Conservation (phyloP, 2,113 vertebrate species). For the Naja naja region DNA sequence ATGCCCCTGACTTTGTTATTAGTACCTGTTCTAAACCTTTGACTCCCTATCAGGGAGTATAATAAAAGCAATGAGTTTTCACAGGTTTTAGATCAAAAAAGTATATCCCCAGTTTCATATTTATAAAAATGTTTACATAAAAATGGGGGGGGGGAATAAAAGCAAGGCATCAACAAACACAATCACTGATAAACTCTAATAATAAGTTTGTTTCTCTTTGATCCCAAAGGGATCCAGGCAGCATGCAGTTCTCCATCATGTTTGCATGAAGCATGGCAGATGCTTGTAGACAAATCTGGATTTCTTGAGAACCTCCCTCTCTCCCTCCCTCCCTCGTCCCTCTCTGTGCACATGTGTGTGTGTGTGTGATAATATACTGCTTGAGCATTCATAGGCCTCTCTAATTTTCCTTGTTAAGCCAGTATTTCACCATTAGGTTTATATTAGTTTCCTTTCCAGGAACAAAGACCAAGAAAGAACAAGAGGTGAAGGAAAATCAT, state of each 20-base stretch:
- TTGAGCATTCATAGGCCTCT: neutral
- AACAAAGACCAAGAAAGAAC: neutral
- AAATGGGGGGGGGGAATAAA: no score
- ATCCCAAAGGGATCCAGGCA: no score
- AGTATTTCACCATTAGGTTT: neutral
- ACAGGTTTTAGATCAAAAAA: neutral
- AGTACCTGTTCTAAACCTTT: no score
- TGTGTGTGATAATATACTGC: neutral
- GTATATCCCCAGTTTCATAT: no score
- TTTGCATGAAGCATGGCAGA: neutral
- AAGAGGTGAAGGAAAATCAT: neutral
- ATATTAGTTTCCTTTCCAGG: neutral
- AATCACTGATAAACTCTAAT: neutral
- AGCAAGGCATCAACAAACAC: neutral
- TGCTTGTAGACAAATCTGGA: neutral
- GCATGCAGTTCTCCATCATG: constrained; percentile 1
- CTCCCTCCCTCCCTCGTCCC: no score
- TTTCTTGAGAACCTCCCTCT: neutral
- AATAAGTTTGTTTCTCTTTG: neutral
- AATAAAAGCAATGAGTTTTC: constrained; percentile 4
- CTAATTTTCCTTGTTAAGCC: neutral
- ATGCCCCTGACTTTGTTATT: no score
- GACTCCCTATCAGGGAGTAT: neutral
- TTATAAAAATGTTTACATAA: no score
- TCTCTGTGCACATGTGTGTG: no score